Evolutionary conservation across 1,140 invertebrate genomes (phyloP), one percentile per base, ranked within the genome.

Genomic region (Tribolium castaneum): DNA sequence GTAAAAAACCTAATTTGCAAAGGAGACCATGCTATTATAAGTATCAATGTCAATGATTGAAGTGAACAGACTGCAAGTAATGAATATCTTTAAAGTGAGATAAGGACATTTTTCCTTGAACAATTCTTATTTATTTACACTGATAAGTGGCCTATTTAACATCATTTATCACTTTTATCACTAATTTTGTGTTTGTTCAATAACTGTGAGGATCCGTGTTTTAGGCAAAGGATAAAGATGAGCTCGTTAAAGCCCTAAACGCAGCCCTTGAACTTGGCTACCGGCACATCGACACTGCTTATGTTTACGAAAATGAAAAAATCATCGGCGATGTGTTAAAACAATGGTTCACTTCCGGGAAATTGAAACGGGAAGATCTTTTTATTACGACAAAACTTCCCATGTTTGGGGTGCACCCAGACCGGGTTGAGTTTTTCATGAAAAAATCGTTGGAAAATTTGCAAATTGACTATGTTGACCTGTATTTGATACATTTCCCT

Each of bases 321-420:
- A 90, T 90, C 3, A 94, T 96, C 82, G 95, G 95, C 9, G 89
- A 88, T 35, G 92, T 92, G 50, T 87, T 96, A 9, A 92, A 93
- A 83, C 89, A 91, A 84, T 95, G 93, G 92, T 88, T 96, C 62
- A 87, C 90, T 76, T 88, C 91, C 62, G 93, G 93, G 14, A 90
- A 90, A 84, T 86, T 94, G 2, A 92, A 80, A 88, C 56, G 95
- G 52, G 91, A 94, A 83, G 94, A 96, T 22, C 85, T 97, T 13
- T 97, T 95, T 85, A 90, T 97, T 73, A 93, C 92, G 0, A 94
- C 95, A n/a, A 97, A 96, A 87, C 90, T 95, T 86, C 87, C 87
- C 78, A 80, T 87, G 7, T 59, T 81, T 72, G 85, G 87, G 85
- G 80, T 81, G 30, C 88, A 92, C 51, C 90, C 93, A 22, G 90